Base-by-base conservation (phyloP, 2,797 vertebrate species). In the Pangasius larnaudii region DNA sequence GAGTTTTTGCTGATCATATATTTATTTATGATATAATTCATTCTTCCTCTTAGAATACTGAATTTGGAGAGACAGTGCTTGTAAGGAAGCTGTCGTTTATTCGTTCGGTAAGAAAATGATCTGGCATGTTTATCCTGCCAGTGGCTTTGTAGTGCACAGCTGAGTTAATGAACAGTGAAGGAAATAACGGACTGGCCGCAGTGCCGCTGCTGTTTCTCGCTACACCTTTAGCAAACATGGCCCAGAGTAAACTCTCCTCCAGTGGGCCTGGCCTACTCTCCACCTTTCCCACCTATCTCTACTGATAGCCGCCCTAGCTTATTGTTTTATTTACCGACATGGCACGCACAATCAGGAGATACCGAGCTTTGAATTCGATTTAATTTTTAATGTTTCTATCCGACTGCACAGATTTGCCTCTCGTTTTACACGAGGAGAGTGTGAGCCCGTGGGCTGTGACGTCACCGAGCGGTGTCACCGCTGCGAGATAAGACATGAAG, bases 221-320 rank as follows among this genome's bases (percentile, higher is more conserved):
- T 92, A 91, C 92, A 92, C 93, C 92, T 59, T 93, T 90, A 89
- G 93, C 88, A 94, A 94, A 93, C 91, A 94, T 85, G 88, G 86
- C 85, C 88, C 86, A 89, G 83, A 85, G 87, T 85, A 89, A 80
- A 89, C 63, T 85, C 81, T 1, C 65, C 67, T 74, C 30, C 69
- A 77, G 33, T 36, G 84, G 61, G 63, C 16, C 74, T 36, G 69
- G 84, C 79, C 85, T 77, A 78, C 79, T 72, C 84, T 85, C 53
- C 36, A 85, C 42, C 58, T 81, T 30, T 14, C 56, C 58, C 56
- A 75, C 42, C 56, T 59, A 18, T 39, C 33, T 36, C 36, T 61
- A 63, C 85, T 53, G 49, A 79, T 78, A 86, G 10, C 30, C 8
- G n/a, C 39, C 2, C 18, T 33, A 49, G 49, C 51, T 27, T 8